Percentiles rank a stretch among this genome's conserved stretches.
Evolutionary conservation across 2,113 vertebrate genomes (phyloP).

Genomic region (Colossoma macropomum): DNA sequence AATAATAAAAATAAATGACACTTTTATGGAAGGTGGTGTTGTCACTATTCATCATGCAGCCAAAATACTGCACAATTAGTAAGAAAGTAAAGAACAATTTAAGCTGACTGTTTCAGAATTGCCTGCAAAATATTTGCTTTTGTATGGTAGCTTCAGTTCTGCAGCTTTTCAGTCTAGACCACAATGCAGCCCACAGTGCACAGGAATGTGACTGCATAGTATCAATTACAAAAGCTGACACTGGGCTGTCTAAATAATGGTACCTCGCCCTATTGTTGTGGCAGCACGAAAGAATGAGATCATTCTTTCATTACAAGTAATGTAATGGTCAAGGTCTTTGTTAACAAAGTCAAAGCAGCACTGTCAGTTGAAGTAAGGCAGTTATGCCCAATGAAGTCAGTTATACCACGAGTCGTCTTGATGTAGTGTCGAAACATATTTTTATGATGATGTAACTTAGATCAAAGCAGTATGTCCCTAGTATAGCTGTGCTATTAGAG

Average conservation of each 20-base stretch:
- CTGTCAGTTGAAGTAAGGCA: background rate
- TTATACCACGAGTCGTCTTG: background rate
- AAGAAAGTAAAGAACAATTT: background rate
- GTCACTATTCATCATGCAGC: background rate
- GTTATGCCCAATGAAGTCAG: background rate
- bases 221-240: background rate
- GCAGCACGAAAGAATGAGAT: background rate
- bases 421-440: constrained; percentile 15
- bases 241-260: background rate
- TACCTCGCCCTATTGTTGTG: background rate
- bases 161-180: too few species aligned
- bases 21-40: constrained; percentile 29
- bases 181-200: background rate
- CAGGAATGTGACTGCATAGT: background rate
- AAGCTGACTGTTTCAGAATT: background rate
- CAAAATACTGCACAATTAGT: background rate
- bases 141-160: background rate
- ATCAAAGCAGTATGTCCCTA: background rate
- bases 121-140: background rate
- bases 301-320: background rate
- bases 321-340: background rate
- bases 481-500: background rate
- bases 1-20: constrained; percentile 68
- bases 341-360: background rate
- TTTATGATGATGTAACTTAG: background rate